These are phyloP conservation scores for Cerceris ruficornis DNA, from an alignment of 2,888 invertebrate species.

Conservation along the genomic window DNA sequence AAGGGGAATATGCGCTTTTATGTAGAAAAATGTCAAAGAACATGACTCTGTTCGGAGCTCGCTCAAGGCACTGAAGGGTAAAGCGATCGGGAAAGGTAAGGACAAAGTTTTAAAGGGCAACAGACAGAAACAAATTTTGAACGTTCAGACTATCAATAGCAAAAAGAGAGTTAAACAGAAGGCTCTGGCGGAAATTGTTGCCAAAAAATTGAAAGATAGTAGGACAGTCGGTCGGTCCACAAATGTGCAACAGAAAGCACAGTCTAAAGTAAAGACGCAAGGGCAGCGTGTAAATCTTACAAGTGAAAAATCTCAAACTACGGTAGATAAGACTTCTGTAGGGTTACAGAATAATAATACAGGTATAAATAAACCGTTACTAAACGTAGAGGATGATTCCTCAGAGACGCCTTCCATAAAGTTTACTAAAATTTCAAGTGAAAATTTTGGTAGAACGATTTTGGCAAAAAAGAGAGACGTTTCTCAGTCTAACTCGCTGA, in stretches of 20 bases:
- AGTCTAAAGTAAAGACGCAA: neutral
- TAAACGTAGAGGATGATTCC: neutral
- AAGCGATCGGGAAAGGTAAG: constrained; percentile 15
- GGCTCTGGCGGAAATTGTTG: constrained; percentile 73
- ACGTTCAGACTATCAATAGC: neutral
- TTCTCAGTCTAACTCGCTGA: constrained; percentile 52
- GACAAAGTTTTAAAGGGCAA: neutral
- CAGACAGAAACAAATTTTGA: neutral
- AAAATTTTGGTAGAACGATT: constrained; percentile 64
- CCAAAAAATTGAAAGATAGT: constrained; percentile 61
- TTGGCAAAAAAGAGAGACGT: constrained; percentile 62
- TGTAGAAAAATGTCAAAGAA: constrained; percentile 3
- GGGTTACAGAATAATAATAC: constrained; percentile 9
- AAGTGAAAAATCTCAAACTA: neutral
- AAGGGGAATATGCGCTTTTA: constrained; percentile 11
- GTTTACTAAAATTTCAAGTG: constrained; percentile 64
- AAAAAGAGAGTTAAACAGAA: constrained; percentile 76
- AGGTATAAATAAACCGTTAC: constrained; percentile 16
- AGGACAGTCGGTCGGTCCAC: neutral
- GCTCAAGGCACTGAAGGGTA: constrained; percentile 42
- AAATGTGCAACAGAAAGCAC: constrained; percentile 16
- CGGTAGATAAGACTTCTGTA: neutral
- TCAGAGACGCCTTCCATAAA: constrained; percentile 51
- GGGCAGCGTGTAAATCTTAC: neutral
- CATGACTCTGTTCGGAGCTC: constrained; percentile 34